Evolutionary conservation across 2,113 vertebrate genomes (phyloP), one percentile per base, ranked within the genome.

Genomic region (Nestor notabilis): DNA sequence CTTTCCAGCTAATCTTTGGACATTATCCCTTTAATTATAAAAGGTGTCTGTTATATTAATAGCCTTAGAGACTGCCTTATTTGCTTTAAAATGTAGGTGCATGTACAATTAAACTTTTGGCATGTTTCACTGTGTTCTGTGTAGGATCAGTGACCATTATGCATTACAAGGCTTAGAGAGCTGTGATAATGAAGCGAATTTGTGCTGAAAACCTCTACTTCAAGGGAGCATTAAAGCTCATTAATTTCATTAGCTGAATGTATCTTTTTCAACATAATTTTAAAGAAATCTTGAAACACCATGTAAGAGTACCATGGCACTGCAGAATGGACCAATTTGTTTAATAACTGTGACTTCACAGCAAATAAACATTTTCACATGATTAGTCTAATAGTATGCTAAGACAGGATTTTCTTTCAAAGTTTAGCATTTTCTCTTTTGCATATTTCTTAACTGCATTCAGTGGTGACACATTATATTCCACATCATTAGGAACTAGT

Each of bases 21-120:
- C 92, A 94, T 96, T 95, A 97, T 96, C 82, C 87, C 66, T 95
- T 93, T 95, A 96, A 97, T 97, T 97, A 96, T 88, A 95, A 87
- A 96, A 96, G 70, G 76, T 28, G 56, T 90, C 79, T 96, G 82
- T 91, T 97, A 85, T 78, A 95, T 94, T 97, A 96, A 93, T 89
- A 95, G 93, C 95, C 87, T 91, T 64, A 49, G 81, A 95, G 91
- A 92, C 19, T 84, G 92, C 82, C 93, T 91, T 97, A 95, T 97
- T 97, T 97, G 79, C 94, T 94, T 90, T 97, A 95, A 97, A 96
- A 95, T 90, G 95, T 96, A 96, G 92, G 90, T 97, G 66, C 94
- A 78, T 95, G 93, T 97, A 93, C 97, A 96, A 96, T 97, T 97
- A 97, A 91, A 96, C 93, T 93, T 96, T 85, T 72, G 95, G 90